Percentiles rank a stretch among this genome's conserved stretches.
Evolutionary conservation across 2,888 invertebrate genomes (phyloP).

Genomic region (Dasypogon diadema): DNA sequence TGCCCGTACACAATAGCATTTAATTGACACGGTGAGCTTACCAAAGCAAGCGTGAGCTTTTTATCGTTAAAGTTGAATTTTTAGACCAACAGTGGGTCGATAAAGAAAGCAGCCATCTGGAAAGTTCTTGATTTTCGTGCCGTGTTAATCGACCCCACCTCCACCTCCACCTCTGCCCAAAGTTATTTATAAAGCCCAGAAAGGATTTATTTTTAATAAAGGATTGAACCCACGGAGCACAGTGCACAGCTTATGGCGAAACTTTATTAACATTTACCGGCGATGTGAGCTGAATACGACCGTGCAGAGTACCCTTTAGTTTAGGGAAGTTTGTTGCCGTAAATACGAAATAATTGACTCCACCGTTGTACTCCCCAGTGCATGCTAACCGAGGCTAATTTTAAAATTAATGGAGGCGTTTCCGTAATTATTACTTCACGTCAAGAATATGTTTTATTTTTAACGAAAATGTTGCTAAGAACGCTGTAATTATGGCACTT

Average conservation of each 20-base stretch:
- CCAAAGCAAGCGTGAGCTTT: conserved; percentile 31
- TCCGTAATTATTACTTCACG: conserved; percentile 21
- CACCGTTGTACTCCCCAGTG: conserved; percentile 6
- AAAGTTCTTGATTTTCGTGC: conserved; percentile 41
- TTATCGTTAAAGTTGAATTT: conserved; percentile 39
- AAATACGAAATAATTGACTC: conserved; percentile 34
- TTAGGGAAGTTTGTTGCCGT: conserved; percentile 19
- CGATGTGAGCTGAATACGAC: not conserved
- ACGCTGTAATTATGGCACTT: conserved; percentile 6
- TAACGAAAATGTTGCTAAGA: not conserved
- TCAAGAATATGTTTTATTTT: conserved; percentile 39
- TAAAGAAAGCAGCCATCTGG: conserved; percentile 35
- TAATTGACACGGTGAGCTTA: conserved; percentile 32
- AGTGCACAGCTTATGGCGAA: not conserved
- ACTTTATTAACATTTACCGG: conserved; percentile 3
- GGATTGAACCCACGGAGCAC: not conserved
- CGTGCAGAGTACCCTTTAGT: conserved; percentile 23
- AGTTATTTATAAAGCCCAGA: conserved; percentile 36
- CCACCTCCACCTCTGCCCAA: conserved; percentile 4
- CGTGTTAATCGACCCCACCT: conserved; percentile 39
- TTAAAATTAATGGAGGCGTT: conserved; percentile 47
- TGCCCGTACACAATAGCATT: not conserved
- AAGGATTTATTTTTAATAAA: conserved; percentile 48
- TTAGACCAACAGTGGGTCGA: conserved; percentile 12
- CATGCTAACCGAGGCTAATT: conserved; percentile 44